These are phyloP conservation scores for Mycetomoellerius zeteki DNA, from an alignment of 1,140 invertebrate species.

Conservation along the genomic window DNA sequence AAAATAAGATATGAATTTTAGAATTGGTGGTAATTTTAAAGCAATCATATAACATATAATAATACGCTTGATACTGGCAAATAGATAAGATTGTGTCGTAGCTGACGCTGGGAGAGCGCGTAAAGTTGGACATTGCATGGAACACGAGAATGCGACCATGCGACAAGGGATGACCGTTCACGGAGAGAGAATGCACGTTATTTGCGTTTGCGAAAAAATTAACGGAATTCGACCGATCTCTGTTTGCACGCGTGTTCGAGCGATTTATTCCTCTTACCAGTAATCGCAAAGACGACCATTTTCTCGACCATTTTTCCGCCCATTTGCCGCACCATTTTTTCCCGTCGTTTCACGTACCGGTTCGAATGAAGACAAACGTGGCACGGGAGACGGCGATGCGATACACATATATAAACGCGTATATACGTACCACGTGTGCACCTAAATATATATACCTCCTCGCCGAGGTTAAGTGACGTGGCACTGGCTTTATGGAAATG, in stretches of 20 bases:
- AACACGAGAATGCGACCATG: background rate
- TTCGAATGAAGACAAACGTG: constrained; percentile 69
- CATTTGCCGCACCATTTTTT: constrained; percentile 62
- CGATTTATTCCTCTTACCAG: constrained; percentile 69
- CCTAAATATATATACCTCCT: constrained; percentile 48
- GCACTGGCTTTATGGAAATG: constrained; percentile 70
- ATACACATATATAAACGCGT: constrained; percentile 53
- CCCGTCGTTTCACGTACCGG: constrained; percentile 23
- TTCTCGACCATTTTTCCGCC: constrained; percentile 55
- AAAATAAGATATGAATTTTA: background rate
- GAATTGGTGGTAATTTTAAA: background rate
- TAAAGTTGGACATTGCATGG: background rate
- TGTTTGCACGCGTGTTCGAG: background rate
- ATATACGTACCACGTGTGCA: constrained; percentile 43
- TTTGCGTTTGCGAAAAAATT: constrained; percentile 36
- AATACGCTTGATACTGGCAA: background rate
- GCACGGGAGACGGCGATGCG: constrained; percentile 29
- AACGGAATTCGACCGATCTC: constrained; percentile 33
- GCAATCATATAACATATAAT: background rate
- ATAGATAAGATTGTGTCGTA: background rate
- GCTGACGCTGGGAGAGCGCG: background rate
- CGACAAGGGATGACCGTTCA: constrained; percentile 1
- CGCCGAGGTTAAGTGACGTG: constrained; percentile 66
- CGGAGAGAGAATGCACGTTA: background rate
- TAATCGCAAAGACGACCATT: constrained; percentile 71